Evolutionary conservation across 37 sponge, comb jelly and placozoan genomes (phyloP), one percentile per base, ranked within the genome.

Genomic region (Lycopodina hypogea): DNA sequence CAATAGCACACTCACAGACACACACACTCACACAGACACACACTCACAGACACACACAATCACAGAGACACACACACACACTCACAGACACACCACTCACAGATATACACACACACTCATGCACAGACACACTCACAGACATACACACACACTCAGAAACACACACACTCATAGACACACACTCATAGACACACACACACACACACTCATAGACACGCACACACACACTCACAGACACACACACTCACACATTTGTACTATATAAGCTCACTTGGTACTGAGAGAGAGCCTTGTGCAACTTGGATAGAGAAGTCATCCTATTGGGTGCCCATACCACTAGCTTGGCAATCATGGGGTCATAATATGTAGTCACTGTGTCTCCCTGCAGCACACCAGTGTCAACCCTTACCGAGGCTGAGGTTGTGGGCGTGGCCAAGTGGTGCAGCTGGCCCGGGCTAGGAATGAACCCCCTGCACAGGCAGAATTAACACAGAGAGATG

Each of bases 321-420:
- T 90, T 87, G 38, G 84, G 71, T 18, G 71, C 87, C 96, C 94
- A 95, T 11, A 93, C 99, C 26, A 87, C 89, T 22, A 95, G 78
- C 69, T 95, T 95, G 39, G 96, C 90, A 19, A 99, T 89, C 94
- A 95, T 85, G 39, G 96, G 94, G 64, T 95, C 96, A 83, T 98
- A 95, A 80, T 71, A 95, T 18, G 83, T 70, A 15, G 70, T 70
- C 45, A 70, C 45, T 4, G 21, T 30, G 36, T 70, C 70, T 88
- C 97, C 97, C 84, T 97, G 97, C 42, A 64, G 81, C 58, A 98
- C 96, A 37, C 99, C 96, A 50, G 99, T 98, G 68, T 98, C 99
- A 39, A 98, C 85, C 37, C 99, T 75, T 0, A 97, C 88, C 18
- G 74, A 84, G 45, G 90, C 81, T 18, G 92, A 69, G 60, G 89